Conservation (phyloP, 2,888 invertebrate genomes). For the Caenorhabditis sp. region DNA sequence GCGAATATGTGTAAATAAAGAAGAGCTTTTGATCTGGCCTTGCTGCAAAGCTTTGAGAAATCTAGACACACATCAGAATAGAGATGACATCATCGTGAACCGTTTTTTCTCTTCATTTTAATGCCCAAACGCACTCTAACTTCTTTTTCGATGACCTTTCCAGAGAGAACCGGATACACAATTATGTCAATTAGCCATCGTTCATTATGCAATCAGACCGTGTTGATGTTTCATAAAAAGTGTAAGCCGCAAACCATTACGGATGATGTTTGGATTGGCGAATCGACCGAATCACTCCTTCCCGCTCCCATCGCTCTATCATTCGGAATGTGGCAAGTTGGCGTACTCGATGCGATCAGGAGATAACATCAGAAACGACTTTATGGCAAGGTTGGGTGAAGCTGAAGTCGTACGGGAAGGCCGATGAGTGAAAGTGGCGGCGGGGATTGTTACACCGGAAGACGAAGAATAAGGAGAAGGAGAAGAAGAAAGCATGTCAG, state of each 20-base stretch:
- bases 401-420: not conserved
- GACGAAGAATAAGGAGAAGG: conserved; percentile 9
- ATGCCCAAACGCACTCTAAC: not conserved
- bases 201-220: conserved; percentile 2
- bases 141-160: not conserved
- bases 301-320: not conserved
- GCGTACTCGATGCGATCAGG: too few species aligned
- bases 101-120: not conserved
- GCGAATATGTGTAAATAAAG: conserved; percentile 50
- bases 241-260: not conserved
- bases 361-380: conserved; percentile 35
- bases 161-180: conserved; percentile 29
- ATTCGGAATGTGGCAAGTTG: not conserved
- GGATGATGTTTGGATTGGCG: not conserved
- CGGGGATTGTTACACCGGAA: conserved; percentile 35
- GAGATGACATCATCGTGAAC: not conserved
- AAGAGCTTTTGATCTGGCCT: conserved; percentile 2
- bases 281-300: not conserved
- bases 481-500: not conserved
- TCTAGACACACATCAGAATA: not conserved
- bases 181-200: conserved; percentile 7
- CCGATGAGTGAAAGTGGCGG: conserved; percentile 45
- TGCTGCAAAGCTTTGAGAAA: not conserved
- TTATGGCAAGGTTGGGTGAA: conserved; percentile 8
- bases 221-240: conserved; percentile 16